Percentiles rank a stretch among this genome's conserved stretches.
Evolutionary conservation across 2,113 vertebrate genomes (phyloP).

Genomic region (Rhadina sibilatrix): DNA sequence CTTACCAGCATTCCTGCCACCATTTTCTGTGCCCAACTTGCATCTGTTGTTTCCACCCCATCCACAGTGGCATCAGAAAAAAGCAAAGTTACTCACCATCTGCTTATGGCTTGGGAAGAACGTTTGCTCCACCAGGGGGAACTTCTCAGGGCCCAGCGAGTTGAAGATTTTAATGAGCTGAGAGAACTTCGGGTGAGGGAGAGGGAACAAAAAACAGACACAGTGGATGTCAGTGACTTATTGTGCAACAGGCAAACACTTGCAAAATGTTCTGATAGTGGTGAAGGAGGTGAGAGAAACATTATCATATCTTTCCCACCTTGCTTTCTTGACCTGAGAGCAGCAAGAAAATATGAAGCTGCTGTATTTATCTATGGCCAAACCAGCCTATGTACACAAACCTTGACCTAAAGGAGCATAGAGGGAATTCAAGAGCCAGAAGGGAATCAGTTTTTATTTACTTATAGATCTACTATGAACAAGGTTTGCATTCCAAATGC

Average conservation of each 20-base stretch:
- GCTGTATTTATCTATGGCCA: background rate
- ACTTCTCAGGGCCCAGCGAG: constrained; percentile 89
- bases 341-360: background rate
- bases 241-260: background rate
- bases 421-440: background rate
- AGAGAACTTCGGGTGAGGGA: constrained; percentile 82
- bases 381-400: background rate
- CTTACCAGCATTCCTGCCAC: background rate
- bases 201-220: constrained; percentile 27
- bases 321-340: background rate
- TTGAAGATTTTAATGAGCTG: constrained; percentile 97
- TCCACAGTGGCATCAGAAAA: background rate
- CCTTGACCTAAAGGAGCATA: background rate
- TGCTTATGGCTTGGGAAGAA: constrained; percentile 93
- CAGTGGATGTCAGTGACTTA: background rate
- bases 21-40: background rate
- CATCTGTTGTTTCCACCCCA: background rate
- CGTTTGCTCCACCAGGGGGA: constrained; percentile 92
- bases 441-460: background rate
- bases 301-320: background rate
- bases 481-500: background rate
- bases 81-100: constrained; percentile 88
- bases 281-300: background rate
- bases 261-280: background rate
- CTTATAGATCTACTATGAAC: background rate